phyloP scores from a whole-genome alignment of 1,140 invertebrate species.

The Cecropterus lyciades region DNA sequence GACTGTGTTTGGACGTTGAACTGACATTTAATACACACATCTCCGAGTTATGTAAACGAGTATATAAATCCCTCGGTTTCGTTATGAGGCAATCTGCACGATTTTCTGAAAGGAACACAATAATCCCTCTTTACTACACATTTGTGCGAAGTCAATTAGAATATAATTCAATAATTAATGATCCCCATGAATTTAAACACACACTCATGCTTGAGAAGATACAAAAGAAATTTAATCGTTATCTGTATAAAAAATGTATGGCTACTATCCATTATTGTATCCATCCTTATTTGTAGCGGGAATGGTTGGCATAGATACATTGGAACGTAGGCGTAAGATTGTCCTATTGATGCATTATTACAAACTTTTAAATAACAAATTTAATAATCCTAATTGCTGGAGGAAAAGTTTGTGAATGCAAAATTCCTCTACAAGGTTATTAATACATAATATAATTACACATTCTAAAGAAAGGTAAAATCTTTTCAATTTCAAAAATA shows the following conservation, averaged over 20 bases:
- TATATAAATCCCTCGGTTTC: slow-evolving; percentile 9
- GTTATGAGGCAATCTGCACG: neutral
- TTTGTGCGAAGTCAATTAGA: slow-evolving; percentile 17
- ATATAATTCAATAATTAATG: slow-evolving; percentile 10
- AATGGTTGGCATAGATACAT: slow-evolving; percentile 2
- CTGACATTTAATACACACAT: slow-evolving; percentile 19
- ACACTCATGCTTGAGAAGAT: slow-evolving; percentile 7
- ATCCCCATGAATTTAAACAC: slow-evolving; percentile 12
- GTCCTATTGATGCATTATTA: slow-evolving; percentile 9
- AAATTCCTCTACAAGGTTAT: too few species aligned
- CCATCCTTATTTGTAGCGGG: slow-evolving; percentile 6
- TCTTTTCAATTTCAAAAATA: too few species aligned
- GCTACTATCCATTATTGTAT: slow-evolving; percentile 9
- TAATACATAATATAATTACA: too few species aligned
- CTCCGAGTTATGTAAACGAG: neutral
- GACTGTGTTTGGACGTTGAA: slow-evolving; percentile 1
- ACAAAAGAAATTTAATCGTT: slow-evolving; percentile 11
- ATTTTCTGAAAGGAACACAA: neutral
- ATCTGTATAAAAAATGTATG: slow-evolving; percentile 8
- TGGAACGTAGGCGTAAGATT: neutral
- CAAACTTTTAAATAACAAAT: neutral
- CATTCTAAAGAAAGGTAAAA: too few species aligned
- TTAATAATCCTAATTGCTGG: neutral
- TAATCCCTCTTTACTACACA: neutral
- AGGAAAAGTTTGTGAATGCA: too few species aligned